phyloP scores from a whole-genome alignment of 2,113 vertebrate species.

The Hypanus sabinus region DNA sequence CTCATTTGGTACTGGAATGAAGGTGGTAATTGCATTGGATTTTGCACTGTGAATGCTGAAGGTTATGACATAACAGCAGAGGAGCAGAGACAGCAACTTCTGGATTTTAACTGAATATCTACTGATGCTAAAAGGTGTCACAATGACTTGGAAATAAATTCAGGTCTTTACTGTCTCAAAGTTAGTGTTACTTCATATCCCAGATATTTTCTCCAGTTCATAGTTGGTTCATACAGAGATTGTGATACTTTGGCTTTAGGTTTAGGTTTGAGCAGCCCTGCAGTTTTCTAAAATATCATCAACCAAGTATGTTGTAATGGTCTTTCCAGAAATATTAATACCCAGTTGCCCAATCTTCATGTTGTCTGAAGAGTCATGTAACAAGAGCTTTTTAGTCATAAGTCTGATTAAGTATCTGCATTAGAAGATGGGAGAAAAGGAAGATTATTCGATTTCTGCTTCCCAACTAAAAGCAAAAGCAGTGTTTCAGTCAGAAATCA shows the following conservation, averaged over 20 bases:
- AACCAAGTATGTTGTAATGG: conserved; percentile 24
- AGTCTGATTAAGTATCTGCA: conserved; percentile 73
- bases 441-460: conserved; percentile 70
- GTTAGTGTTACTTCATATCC: too few species aligned
- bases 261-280: not conserved
- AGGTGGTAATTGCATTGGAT: too few species aligned
- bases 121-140: too few species aligned
- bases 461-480: conserved; percentile 79
- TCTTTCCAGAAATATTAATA: conserved; percentile 46
- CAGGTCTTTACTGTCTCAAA: too few species aligned
- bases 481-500: conserved; percentile 79
- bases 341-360: conserved; percentile 45
- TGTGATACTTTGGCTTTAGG: not conserved
- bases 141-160: too few species aligned
- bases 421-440: conserved; percentile 83
- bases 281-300: not conserved
- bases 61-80: too few species aligned
- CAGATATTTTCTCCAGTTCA: too few species aligned
- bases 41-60: too few species aligned
- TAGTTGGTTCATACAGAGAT: not conserved
- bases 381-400: conserved; percentile 62
- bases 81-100: too few species aligned
- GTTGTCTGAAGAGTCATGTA: conserved; percentile 48
- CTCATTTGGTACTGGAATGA: too few species aligned
- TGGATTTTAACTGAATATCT: too few species aligned